Evolutionary conservation across 2,113 vertebrate genomes (phyloP), one percentile per base, ranked within the genome.

Genomic region (Hiodon tergisus): DNA sequence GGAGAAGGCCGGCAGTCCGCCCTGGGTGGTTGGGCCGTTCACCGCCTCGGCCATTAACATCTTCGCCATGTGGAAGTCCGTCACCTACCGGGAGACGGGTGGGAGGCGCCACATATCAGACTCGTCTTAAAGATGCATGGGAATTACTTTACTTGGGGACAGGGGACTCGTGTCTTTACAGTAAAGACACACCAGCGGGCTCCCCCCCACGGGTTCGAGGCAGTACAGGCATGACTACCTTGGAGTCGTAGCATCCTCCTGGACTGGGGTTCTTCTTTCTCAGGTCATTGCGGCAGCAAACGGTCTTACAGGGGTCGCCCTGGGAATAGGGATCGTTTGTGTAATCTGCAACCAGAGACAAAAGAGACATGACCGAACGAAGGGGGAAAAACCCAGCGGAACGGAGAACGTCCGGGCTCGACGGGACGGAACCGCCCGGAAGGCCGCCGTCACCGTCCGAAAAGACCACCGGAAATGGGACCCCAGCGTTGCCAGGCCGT

Each of bases 211-310:
- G 3, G 58, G 55, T 13, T 4, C 2, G 16, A 0, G 2, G 58
- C n/a, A 46, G 9, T 8, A 71, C 9, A n/a, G 48, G 9, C 5
- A 0, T 46, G 4, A 4, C 31, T 67, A 94, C 94, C 94, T 97
- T 96, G 1, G 94, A 92, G 82, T 96, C 94, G 72, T 95, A 96
- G 85, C 94, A 97, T 16, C 95, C 95, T 78, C 86, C 91, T 16
- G 94, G 92, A 55, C 80, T 84, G 59, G 93, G 92, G 46, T 83
- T 83, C 65, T 73, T 80, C 59, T 83, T 77, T 69, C 86, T 90
- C 75, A 96, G 85, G 86, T 97, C 94, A 57, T 92, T 90, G n/a
- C 95, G 90, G 81, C 95, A 96, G 84, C 95, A 96, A 85, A 97
- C 93, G 72, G 93, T 94, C 69, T 89, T 93, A 82, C 95, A 96